Evolutionary conservation across 2,113 vertebrate genomes (phyloP), one percentile per base, ranked within the genome.

Genomic region (Dendropsophus ebraccatus): DNA sequence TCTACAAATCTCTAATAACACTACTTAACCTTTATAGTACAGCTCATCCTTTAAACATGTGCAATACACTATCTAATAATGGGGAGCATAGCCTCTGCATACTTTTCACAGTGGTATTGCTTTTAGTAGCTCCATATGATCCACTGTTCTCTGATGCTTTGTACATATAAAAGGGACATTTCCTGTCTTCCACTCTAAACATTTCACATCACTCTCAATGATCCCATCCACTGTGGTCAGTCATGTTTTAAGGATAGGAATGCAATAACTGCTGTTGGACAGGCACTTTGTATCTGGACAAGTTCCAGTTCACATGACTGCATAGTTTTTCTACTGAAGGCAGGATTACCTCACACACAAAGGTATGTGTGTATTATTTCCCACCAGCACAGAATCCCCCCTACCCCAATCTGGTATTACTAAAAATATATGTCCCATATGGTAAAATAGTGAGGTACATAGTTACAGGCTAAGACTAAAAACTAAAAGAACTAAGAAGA

Each of bases 231-330:
- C 49, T 32, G 47, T 47, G 78, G 35, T 81, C 37, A 45, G 78
- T 41, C 58, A 65, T 62, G 78, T 45, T 60, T 60, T 16, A 45
- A 25, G 37, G 28, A 81, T 19, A 58, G 41, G 54, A 83, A 80
- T 25, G 78, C 3, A 79, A 25, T 88, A 87, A 54, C 80, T 87
- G 67, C 25, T 84, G 74, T 87, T 52, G 69, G 14, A 21, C 21
- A 35, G 86, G 73, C 30, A 37, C 65, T 87, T 87, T 88, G 79
- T 5, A 75, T 87, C 49, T 88, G 72, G 83, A 92, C 91, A 58
- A 25, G 69, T 83, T 88, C 85, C 72, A 82, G 19, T 56, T 4
- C 25, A 56, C 41, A 75, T 54, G 85, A 89, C 67, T 73, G 56
- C 23, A 80, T 62, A 52, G 35, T 80, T 62, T 60, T 41, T 74